Base-by-base conservation (phyloP, 2,888 invertebrate species). In the Tortricodes alternella region DNA sequence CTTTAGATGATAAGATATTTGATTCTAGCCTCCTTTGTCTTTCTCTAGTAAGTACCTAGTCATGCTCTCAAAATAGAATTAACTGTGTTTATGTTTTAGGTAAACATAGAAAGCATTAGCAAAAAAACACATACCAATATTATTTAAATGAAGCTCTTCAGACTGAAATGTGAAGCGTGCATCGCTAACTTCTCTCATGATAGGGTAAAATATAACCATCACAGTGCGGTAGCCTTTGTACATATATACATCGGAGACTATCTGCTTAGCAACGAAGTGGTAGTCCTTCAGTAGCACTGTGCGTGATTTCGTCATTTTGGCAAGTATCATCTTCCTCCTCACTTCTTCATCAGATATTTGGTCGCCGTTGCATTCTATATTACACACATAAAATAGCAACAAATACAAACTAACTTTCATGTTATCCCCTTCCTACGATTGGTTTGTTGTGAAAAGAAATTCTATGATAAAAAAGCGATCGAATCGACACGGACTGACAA, bases 101-200 rank as follows among this genome's bases (percentile, higher is more conserved):
- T 35, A 44, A 60, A 58, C 19, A 32, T 27, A 46, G 43, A 23
- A 44, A 21, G 6, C 11, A 15, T 34, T 2, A 29, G 29, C 37
- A 34, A 35, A 53, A 15, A 61, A 63, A 82, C n/a, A n/a, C 86
- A 70, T 80, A 91, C 91, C 91, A 73, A 91, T 87, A 59, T 78
- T 85, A 75, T 91, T 91, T 62, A 89, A 71, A 71, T 91, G 91
- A 19, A 91, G 79, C 63, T 91, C 90, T 67, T 91, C 91, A 6
- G 88, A 85, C 67, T 86, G 86, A 67, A 91, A 89, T n/a, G 81
- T 84, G 70, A 91, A 90, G 50, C 79, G 81, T 55, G 89, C 91
- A 61, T 86, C 86, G 19, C 76, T 77, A 19, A 89, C 83, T 66
- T 88, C 90, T 65, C 76, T 79, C 68, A 75, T 77, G 32, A 91